phyloP scores from a whole-genome alignment of 2,888 invertebrate species.

The Omphaloscelis lunosa region DNA sequence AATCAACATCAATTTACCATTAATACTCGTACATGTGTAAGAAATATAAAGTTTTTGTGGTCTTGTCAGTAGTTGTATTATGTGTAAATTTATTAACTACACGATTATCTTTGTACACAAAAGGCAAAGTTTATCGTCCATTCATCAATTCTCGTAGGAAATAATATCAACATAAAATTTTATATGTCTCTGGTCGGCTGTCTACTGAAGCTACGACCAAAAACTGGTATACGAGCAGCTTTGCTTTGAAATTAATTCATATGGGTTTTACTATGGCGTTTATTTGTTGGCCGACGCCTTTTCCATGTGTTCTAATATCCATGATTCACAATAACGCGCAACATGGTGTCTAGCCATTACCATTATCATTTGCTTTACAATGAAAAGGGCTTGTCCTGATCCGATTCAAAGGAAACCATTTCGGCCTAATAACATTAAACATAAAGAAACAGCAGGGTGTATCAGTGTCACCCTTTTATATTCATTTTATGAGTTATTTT shows the following conservation, averaged over 20 bases:
- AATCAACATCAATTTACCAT: conserved; percentile 68
- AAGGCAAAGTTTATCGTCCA: conserved; percentile 64
- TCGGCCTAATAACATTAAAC: conserved; percentile 86
- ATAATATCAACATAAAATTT: conserved; percentile 59
- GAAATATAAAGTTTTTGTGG: conserved; percentile 57
- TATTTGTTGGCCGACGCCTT: conserved; percentile 59
- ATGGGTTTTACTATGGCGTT: conserved; percentile 50
- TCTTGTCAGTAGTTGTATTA: conserved; percentile 61
- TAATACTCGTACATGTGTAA: conserved; percentile 53
- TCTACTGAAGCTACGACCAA: conserved; percentile 18
- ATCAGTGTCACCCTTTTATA: conserved; percentile 88
- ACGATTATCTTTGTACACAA: conserved; percentile 60
- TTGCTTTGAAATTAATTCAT: conserved; percentile 55
- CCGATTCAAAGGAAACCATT: conserved; percentile 84
- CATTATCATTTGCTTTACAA: conserved; percentile 89
- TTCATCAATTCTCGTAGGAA: conserved; percentile 62
- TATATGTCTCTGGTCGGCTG: conserved; percentile 43
- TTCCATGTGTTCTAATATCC: conserved; percentile 70
- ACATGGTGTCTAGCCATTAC: conserved; percentile 87
- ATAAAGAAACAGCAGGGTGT: conserved; percentile 89
- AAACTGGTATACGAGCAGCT: conserved; percentile 39
- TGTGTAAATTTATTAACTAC: conserved; percentile 70
- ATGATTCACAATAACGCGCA: conserved; percentile 80
- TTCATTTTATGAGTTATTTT: conserved; percentile 74
- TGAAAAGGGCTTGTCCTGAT: conserved; percentile 82